Conservation (phyloP, 2,888 invertebrate species). For the Habrosyne pyritoides region DNA sequence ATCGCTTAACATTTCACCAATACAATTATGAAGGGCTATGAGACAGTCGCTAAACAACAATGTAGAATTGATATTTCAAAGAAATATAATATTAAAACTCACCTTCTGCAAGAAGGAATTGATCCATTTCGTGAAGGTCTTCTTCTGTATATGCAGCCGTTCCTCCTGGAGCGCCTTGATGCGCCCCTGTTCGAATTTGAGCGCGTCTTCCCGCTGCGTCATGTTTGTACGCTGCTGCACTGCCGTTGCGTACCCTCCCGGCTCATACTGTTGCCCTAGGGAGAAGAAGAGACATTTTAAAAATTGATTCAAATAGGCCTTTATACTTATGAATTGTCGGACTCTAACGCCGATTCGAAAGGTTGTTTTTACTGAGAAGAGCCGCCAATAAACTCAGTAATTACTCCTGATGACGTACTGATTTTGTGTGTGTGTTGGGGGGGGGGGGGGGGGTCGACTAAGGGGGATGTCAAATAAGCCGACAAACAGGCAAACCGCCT, state of each 20-base stretch:
- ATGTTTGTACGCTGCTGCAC: slow-evolving; percentile 90
- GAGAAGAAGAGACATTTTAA: neutral
- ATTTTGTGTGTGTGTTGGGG: too few relatives aligned
- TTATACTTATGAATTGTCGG: too few relatives aligned
- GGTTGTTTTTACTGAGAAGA: too few relatives aligned
- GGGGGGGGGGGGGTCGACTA: too few relatives aligned
- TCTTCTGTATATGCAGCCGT: slow-evolving; percentile 98
- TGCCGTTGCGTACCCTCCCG: slow-evolving; percentile 85
- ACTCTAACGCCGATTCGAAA: too few relatives aligned
- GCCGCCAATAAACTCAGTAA: too few relatives aligned
- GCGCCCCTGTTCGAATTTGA: slow-evolving; percentile 97
- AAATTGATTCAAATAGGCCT: too few relatives aligned
- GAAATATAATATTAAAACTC: slow-evolving; percentile 19
- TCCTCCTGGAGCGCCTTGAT: slow-evolving; percentile 99
- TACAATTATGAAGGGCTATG: too few relatives aligned
- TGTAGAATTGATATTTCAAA: neutral
- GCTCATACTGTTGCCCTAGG: slow-evolving; percentile 87
- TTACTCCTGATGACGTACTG: too few relatives aligned
- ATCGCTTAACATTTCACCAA: neutral
- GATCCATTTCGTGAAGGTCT: slow-evolving; percentile 99
- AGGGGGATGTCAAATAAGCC: too few relatives aligned
- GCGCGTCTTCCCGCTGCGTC: slow-evolving; percentile 95
- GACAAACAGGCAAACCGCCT: too few relatives aligned
- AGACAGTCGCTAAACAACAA: neutral
- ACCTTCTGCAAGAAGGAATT: slow-evolving; percentile 98